Conservation (phyloP, 2,797 vertebrate species). For the Benthosema pterotum region DNA sequence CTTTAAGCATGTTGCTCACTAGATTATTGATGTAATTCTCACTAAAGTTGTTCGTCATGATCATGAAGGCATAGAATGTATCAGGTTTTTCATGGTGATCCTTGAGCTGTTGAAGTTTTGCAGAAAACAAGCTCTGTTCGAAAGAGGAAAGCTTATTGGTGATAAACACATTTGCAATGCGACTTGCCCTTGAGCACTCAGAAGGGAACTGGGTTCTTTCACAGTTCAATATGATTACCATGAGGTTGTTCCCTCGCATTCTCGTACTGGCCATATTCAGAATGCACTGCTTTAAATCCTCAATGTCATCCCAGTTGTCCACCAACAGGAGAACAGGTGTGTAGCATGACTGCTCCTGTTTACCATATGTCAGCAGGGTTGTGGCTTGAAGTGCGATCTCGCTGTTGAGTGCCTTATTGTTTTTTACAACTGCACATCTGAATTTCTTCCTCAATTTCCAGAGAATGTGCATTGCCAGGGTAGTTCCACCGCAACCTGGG, state of each 20-base stretch:
- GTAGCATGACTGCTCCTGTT: constrained; percentile 55
- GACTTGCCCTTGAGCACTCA: constrained; percentile 57
- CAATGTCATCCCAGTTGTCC: constrained; percentile 80
- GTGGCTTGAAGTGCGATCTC: constrained; percentile 75
- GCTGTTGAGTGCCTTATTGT: constrained; percentile 66
- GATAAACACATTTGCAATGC: constrained; percentile 69
- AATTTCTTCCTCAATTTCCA: constrained; percentile 77
- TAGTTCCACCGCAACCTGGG: constrained; percentile 83
- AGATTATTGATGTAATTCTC: constrained; percentile 75
- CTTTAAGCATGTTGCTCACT: constrained; percentile 76
- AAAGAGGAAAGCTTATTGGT: constrained; percentile 67
- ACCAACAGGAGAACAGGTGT: constrained; percentile 82
- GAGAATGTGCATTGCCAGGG: constrained; percentile 80
- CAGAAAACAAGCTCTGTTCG: constrained; percentile 77
- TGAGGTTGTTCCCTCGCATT: constrained; percentile 56
- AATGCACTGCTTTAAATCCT: constrained; percentile 73
- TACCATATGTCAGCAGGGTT: constrained; percentile 71
- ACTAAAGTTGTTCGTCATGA: constrained; percentile 83
- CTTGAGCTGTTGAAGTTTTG: constrained; percentile 78
- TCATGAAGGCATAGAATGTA: constrained; percentile 86
- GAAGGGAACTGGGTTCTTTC: constrained; percentile 79
- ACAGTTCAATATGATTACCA: constrained; percentile 82
- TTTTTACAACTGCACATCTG: constrained; percentile 82
- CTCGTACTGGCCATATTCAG: constrained; percentile 50
- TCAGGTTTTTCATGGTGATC: constrained; percentile 72